Evolutionary conservation across 2,888 invertebrate genomes (phyloP), one percentile per base, ranked within the genome.

Genomic region (Choreutis nemorana): DNA sequence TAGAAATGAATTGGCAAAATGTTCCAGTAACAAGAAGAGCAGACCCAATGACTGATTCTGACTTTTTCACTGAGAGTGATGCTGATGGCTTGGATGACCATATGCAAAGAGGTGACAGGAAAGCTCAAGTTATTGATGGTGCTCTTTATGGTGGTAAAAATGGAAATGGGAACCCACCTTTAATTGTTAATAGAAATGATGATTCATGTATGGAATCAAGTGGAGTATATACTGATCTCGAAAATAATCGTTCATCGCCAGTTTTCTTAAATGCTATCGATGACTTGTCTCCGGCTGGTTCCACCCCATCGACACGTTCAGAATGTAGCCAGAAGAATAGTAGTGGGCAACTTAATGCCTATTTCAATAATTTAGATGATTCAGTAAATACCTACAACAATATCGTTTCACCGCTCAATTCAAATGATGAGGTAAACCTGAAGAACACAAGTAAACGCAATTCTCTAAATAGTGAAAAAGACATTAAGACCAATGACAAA

Each of bases 1-100:
- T 79, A 34, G 80, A 79, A 55, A 78, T 80, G 73, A 80, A 81
- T 35, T 81, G 81, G 73, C 80, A 81, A 44, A 81, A 82, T 55
- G 82, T 83, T 20, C 86, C 86, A 0, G 81, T 86, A 27, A 82
- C 84, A 33, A 75, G 88, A 44, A 79, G 90, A 38, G 86, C 87
- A 41, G 90, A 92, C 62, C 90, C 91, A 2, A 91, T 92, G 91
- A 93, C 93, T 0, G 94, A 94, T 66, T 94, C 92, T 0, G 94
- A 93, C 64, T 92, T 93, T 66, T 93, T 91, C 55, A 92, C 92
- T 4, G 92, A 93, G 70, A 91, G 91, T 50, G 94, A 93, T 63
- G 91, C 92, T 2, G 93, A 94, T 61, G 90, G 89, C 28, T 87
- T 91, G 57, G 89, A 90, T 44, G 89, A 89, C 33, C 81, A 83